phyloP scores from a whole-genome alignment of 2,888 invertebrate species.

The Trichogramma evanescens region DNA sequence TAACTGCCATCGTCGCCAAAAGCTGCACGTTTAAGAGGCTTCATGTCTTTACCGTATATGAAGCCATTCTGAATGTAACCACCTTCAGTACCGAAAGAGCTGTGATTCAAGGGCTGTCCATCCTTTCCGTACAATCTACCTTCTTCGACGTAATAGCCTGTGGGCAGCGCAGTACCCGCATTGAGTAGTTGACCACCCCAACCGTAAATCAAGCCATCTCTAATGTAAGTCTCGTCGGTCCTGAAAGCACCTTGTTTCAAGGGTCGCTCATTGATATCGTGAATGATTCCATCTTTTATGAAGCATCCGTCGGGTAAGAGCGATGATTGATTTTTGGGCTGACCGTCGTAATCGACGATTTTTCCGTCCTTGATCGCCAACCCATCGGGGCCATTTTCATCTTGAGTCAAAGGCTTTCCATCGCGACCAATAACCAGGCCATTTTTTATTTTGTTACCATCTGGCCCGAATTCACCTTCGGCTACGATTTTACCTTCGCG shows the following conservation, averaged over 20 bases:
- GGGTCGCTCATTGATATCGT: conserved; percentile 33
- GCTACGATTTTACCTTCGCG: conserved; percentile 36
- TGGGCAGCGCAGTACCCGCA: conserved; percentile 36
- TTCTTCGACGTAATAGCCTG: conserved; percentile 35
- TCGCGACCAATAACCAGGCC: conserved; percentile 40
- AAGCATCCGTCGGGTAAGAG: conserved; percentile 41
- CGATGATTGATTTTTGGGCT: conserved; percentile 36
- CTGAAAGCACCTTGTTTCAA: conserved; percentile 41
- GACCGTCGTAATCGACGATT: conserved; percentile 36
- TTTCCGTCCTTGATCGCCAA: conserved; percentile 39
- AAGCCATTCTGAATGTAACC: conserved; percentile 39
- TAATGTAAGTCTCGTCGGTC: conserved; percentile 39
- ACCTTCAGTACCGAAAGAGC: conserved; percentile 38
- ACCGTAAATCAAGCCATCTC: conserved; percentile 39
- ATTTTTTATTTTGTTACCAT: conserved; percentile 39
- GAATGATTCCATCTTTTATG: conserved; percentile 38
- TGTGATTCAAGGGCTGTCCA: conserved; percentile 37
- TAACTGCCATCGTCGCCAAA: conserved; percentile 39
- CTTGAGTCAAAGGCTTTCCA: conserved; percentile 39
- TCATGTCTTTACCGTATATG: conserved; percentile 37
- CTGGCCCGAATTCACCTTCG: conserved; percentile 40
- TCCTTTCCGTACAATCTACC: conserved; percentile 41
- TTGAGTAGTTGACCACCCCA: conserved; percentile 42
- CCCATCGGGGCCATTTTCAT: conserved; percentile 39
- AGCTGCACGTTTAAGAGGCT: conserved; percentile 34